Percentiles rank a stretch among this genome's conserved stretches.
These are phyloP conservation scores for Tipula vernalis DNA, from an alignment of 2,888 invertebrate genomes.

Conservation along the genomic window DNA sequence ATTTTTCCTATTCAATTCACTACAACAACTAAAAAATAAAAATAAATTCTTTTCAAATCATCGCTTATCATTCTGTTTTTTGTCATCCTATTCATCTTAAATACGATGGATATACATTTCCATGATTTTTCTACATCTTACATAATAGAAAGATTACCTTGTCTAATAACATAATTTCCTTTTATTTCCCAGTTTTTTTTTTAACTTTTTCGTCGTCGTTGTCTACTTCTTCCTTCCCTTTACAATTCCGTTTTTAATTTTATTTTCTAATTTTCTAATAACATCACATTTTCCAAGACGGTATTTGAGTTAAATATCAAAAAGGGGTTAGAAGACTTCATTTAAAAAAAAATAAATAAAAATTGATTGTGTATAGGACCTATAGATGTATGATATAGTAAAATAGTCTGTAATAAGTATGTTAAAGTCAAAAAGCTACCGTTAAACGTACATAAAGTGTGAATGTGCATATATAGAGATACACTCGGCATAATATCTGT, in stretches of 20 bases:
- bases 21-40: not conserved
- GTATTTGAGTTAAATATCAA: not conserved
- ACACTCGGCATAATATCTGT: not conserved
- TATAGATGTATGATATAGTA: not conserved
- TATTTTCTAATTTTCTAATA: slow-evolving; percentile 4
- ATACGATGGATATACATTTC: not conserved
- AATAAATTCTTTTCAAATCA: not conserved
- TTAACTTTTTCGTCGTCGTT: no score
- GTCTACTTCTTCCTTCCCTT: not conserved
- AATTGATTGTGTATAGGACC: not conserved
- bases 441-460: no score
- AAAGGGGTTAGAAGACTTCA: not conserved
- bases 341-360: no score
- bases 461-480: not conserved
- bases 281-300: not conserved
- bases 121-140: not conserved
- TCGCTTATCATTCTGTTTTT: not conserved
- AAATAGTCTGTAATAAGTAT: not conserved
- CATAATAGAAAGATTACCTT: not conserved
- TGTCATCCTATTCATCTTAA: not conserved
- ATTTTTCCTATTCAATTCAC: not conserved
- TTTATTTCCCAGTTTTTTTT: not conserved
- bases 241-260: not conserved
- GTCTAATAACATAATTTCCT: not conserved
- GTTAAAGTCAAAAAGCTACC: not conserved